Conservation (phyloP, 2,113 vertebrate genomes). For the Tiliqua scincoides region DNA sequence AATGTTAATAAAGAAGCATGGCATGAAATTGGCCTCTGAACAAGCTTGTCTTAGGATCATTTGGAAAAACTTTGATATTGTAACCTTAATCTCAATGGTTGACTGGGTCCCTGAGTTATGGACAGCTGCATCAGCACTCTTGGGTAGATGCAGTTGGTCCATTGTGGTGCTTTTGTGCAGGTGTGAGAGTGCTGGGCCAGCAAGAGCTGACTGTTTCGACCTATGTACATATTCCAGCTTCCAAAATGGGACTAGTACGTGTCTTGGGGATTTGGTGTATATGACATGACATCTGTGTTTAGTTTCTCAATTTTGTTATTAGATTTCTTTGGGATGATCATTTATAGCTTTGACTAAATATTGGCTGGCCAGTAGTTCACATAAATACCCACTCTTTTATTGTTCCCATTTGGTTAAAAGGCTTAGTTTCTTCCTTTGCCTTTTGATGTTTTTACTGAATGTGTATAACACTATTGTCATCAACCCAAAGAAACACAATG, state of each 20-base stretch:
- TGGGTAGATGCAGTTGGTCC: background rate
- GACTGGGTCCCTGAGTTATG: too few relatives aligned
- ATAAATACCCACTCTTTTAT: background rate
- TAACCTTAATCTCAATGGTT: too few relatives aligned
- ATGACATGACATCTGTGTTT: background rate
- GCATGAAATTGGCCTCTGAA: background rate
- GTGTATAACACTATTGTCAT: background rate
- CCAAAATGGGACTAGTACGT: too few relatives aligned
- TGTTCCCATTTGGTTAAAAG: background rate
- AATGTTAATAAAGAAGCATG: background rate
- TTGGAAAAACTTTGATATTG: background rate
- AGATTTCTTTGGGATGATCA: accelerated
- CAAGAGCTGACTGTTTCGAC: too few relatives aligned
- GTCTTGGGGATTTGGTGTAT: too few relatives aligned
- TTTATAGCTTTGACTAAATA: background rate
- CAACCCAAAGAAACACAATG: background rate
- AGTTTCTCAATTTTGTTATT: accelerated
- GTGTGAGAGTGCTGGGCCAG: too few relatives aligned
- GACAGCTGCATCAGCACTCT: too few relatives aligned
- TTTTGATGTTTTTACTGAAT: background rate
- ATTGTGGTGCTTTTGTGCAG: background rate
- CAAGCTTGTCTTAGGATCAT: background rate
- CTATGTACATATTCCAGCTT: too few relatives aligned
- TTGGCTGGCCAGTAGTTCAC: accelerated
- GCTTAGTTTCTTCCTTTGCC: accelerated